Base-by-base conservation (phyloP, 2,888 invertebrate species). In the Trissolcus japonicus region DNA sequence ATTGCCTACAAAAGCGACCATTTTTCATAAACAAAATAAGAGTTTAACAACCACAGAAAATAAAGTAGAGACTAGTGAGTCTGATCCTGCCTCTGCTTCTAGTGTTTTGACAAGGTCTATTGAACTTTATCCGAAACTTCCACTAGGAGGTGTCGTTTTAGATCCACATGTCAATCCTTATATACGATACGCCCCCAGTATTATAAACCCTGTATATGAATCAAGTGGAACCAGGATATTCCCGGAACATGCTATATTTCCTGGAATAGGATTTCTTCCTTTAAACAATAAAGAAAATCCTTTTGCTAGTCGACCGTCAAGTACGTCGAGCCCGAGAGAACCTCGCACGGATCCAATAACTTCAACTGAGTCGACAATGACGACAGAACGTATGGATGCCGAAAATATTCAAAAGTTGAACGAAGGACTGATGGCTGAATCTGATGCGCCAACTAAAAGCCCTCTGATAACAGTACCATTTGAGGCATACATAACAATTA, bases 401-500 rank as follows among this genome's bases (percentile, higher is more conserved):
- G 68, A 77, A 21, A 76, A 69, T 25, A 53, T 76, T 2, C 63
- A 79, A 3, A 73, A 79, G 7, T 56, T 77, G 0, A 43, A 74
- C 56, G n/a, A 54, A 21, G 48, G 43, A 29, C 25, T 59, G 7
- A 62, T 80, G 74, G 57, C 40, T 19, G 57, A 57, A 16, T 11
- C 29, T 6, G 14, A 35, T 9, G 21, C 63, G 0, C 55, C 65
- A 2, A 76, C 76, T 3, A 3, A 57, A 0, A 74, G 60, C n/a
- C 84, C 87, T 0, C n/a, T 86, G 3, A 80, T 88, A 11, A 84
- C 86, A 0, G 81, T 89, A 17, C 89, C 89, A 0, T 89, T 89
- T 57, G 88, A 89, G 51, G 89, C 89, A 0, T 79, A 83, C 21
- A 86, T 89, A 16, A 88, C 88, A 2, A 86, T 89, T 13, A 85